These are phyloP conservation scores for Gambusia yucatana DNA, from an alignment of 2,797 vertebrate species.

Conservation along the genomic window DNA sequence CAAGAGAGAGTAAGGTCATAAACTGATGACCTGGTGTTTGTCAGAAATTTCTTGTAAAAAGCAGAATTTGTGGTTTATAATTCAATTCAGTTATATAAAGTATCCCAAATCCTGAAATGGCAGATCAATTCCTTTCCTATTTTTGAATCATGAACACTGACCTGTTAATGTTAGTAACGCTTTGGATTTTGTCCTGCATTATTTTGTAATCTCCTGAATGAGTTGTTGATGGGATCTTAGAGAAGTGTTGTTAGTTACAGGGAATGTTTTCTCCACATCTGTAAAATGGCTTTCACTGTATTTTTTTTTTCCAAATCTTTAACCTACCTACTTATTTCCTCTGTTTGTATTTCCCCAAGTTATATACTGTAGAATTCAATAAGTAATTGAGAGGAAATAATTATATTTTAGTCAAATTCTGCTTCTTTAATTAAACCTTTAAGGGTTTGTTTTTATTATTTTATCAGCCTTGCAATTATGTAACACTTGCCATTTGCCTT, in stretches of 20 bases:
- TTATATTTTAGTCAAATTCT: constrained; percentile 48
- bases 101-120: background rate
- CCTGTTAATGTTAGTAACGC: background rate
- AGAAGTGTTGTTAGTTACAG: background rate
- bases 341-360: background rate
- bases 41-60: background rate
- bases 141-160: background rate
- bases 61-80: background rate
- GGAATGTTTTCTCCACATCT: background rate
- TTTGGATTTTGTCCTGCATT: background rate
- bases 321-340: background rate
- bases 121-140: background rate
- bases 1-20: background rate
- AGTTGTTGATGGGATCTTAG: too few relatives aligned
- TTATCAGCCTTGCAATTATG: constrained; percentile 22
- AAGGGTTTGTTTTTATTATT: constrained; percentile 27
- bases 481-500: constrained; percentile 48
- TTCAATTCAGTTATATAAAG: background rate
- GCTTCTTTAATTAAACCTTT: constrained; percentile 65
- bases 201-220: background rate
- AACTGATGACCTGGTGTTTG: background rate
- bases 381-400: constrained; percentile 53
- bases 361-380: constrained; percentile 5
- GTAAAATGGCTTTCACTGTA: background rate
- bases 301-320: background rate